Evolutionary conservation across 1,140 invertebrate species (phyloP).

Genomic region (Drosophila sucinea): DNA sequence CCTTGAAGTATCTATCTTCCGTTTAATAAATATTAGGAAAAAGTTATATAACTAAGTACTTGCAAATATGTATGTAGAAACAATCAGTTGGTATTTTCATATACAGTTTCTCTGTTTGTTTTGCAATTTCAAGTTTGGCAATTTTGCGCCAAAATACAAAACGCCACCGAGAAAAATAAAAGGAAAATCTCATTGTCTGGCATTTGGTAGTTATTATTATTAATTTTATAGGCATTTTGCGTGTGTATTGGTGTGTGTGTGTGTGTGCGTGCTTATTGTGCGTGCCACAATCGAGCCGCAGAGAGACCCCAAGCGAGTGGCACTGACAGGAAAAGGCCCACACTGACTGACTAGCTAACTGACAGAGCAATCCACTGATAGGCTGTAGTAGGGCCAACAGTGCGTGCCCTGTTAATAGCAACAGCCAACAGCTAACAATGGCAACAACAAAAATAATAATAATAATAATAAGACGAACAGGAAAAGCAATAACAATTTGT

Average conservation of each 20-base stretch:
- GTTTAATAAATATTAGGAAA: neutral
- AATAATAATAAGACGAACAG: constrained; percentile 13
- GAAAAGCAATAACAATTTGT: constrained; percentile 13
- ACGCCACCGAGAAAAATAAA: neutral
- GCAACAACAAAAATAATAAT: neutral
- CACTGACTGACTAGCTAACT: neutral
- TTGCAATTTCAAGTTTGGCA: constrained; percentile 5
- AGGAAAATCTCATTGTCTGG: constrained; percentile 10
- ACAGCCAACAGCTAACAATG: neutral
- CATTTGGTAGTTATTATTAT: constrained; percentile 5
- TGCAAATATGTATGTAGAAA: neutral
- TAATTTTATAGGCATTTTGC: constrained; percentile 7
- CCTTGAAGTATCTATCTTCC: no score
- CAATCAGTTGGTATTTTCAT: neutral
- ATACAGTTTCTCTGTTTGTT: neutral
- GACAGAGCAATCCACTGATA: constrained; percentile 6
- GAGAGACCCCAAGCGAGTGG: neutral
- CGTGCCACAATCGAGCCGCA: constrained; percentile 8
- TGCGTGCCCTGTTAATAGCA: constrained; percentile 10
- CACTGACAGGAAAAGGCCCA: constrained; percentile 1
- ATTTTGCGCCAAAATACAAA: constrained; percentile 1
- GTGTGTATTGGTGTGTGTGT: neutral
- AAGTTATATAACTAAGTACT: neutral
- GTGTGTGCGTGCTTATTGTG: neutral
- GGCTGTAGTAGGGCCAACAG: constrained; percentile 7